Conservation (phyloP, 1,140 invertebrate genomes). For the Drosophila willistoni region DNA sequence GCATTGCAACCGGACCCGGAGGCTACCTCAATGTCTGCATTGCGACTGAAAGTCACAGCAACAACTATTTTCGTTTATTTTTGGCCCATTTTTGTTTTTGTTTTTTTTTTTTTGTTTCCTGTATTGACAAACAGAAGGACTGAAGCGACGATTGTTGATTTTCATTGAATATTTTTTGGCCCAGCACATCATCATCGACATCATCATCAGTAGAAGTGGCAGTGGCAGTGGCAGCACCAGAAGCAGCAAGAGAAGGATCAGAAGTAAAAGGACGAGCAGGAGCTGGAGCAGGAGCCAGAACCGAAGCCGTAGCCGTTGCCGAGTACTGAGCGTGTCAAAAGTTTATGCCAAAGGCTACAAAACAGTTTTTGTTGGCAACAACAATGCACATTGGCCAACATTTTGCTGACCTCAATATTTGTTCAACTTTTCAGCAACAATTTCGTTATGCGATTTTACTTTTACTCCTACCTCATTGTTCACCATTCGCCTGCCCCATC, state of each 20-base stretch:
- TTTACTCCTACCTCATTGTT: neutral
- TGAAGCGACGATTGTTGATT: constrained; percentile 51
- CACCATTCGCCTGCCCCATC: neutral
- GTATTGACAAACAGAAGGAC: constrained; percentile 66
- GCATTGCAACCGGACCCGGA: constrained; percentile 30
- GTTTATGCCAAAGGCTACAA: constrained; percentile 71
- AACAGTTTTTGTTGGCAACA: constrained; percentile 62
- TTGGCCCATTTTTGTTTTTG: neutral
- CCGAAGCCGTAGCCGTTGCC: neutral
- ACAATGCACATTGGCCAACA: constrained; percentile 52
- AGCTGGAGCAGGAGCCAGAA: neutral
- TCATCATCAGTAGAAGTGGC: neutral
- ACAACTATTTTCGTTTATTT: constrained; percentile 45
- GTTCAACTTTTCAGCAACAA: constrained; percentile 78
- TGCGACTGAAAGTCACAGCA: constrained; percentile 41
- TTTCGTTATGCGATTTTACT: constrained; percentile 71
- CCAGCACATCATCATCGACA: constrained; percentile 7
- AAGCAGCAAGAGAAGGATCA: constrained; percentile 9
- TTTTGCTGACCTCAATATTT: constrained; percentile 78
- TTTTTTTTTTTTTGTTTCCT: constrained; percentile 35
- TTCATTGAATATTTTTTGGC: constrained; percentile 73
- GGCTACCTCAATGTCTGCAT: constrained; percentile 49
- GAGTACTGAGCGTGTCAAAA: constrained; percentile 61
- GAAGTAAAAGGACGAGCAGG: neutral
- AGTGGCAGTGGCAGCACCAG: neutral